Conservation (phyloP, 2,113 vertebrate species). For the Romanogobio albipinnatus region DNA sequence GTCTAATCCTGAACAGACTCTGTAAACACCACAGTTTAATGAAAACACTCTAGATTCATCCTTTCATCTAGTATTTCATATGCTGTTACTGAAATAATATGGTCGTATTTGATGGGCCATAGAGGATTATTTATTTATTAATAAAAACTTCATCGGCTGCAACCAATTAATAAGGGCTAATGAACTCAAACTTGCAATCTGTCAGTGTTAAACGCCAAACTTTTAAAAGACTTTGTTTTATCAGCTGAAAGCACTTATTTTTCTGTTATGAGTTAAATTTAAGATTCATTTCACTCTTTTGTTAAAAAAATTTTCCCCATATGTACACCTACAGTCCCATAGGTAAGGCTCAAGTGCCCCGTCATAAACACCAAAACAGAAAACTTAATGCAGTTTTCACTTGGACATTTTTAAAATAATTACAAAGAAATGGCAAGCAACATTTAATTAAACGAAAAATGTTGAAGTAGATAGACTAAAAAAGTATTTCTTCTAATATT, state of each 20-base stretch:
- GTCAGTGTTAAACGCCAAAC: neutral
- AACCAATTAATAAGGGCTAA: neutral
- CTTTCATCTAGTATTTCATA: constrained; percentile 34
- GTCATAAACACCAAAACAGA: neutral
- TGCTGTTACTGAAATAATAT: constrained; percentile 21
- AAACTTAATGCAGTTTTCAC: neutral
- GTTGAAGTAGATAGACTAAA: too few species aligned
- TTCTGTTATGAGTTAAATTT: constrained; percentile 17
- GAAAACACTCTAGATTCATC: constrained; percentile 30
- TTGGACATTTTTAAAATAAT: too few species aligned
- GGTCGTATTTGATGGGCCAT: neutral
- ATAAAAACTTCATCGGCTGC: neutral
- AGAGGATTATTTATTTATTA: constrained; percentile 14
- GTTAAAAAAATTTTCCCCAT: neutral
- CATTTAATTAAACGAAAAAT: too few species aligned
- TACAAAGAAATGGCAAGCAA: too few species aligned
- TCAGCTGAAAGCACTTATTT: constrained; percentile 31
- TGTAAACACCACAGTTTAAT: constrained; percentile 26
- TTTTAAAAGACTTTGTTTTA: constrained; percentile 19
- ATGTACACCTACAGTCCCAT: neutral
- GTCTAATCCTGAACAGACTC: constrained; percentile 40
- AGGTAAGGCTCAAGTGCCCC: neutral
- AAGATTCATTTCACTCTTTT: neutral
- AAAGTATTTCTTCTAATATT: too few species aligned
- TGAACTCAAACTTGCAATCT: constrained; percentile 9